Evolutionary conservation across 2,797 vertebrate species (phyloP), one percentile per base, ranked within the genome.

Genomic region (Acridotheres tristis): DNA sequence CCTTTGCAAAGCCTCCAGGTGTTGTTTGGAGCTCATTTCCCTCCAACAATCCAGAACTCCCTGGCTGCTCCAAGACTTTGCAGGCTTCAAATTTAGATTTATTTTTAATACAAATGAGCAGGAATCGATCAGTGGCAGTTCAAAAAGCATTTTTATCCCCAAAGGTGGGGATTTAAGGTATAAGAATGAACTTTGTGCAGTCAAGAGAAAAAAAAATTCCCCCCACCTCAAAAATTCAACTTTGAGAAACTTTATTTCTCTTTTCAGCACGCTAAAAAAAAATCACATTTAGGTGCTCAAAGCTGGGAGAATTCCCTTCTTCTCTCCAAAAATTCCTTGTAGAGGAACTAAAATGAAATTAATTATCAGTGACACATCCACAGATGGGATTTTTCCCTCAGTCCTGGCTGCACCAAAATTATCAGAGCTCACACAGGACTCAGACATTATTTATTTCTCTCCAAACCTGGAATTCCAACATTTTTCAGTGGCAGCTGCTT

Each of bases 101-200:
- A 13, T 89, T 72, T 88, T 32, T 48, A 38, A 32, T 20, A 7
- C 13, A 27, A 32, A 14, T 17, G 8, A 63, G 20, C 62, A 82
- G 68, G 63, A 74, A n/a, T 18, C 6, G 16, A 43, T 42, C 30
- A 30, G 51, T 59, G 66, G 43, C 16, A 62, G 34, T 32, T 58
- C 47, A 62, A 5, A 66, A 21, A 34, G 7, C 17, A 12, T 32
- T 34, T 43, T 29, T 51, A 29, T 51, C 21, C 32, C 17, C 25
- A 51, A 7, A 50, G 0, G 0, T 16, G 22, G 4, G 43, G 42
- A 25, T 19, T n/a, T 9, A 8, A 40, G 42, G 16, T 47, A 4
- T n/a, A 21, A 58, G 75, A 66, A 25, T 7, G 16, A 85, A 43
- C 16, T 54, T 7, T 3, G 2, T 17, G n/a, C 7, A 6, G 10